Evolutionary conservation across 1,140 invertebrate genomes (phyloP), one percentile per base, ranked within the genome.

Genomic region (Parapsyche elsis): DNA sequence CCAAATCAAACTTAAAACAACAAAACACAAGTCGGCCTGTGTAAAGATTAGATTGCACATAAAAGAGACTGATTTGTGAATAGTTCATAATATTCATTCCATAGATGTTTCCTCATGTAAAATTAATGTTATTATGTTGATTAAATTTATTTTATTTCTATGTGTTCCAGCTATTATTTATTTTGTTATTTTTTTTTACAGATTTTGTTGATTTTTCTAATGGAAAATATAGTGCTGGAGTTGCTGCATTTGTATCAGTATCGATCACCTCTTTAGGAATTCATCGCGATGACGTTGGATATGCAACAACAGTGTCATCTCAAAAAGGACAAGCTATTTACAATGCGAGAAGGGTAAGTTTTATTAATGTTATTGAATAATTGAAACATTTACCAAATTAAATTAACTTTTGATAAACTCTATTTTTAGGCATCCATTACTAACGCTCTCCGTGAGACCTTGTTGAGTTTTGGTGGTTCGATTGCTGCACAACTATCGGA

Each of bases 251-350:
- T 82, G 87, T 89, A n/a, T 87, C 85, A 0, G 84, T 89, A 7
- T 85, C 85, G 5, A 86, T 89, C 16, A 89, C 87, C 78, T 86
- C 80, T 21, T 84, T 89, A 5, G 86, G 87, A 59, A 87, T 89
- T 26, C 86, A 87, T 67, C 81, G 88, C n/a, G 88, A 88, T 82
- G 88, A 89, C 80, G 84, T 89, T 10, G 88, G 88, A 4, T 89
- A 89, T 81, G 88, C 87, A 1, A 89, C 88, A 1, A 84, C 85
- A 5, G 30, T 85, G 0, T 85, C 85, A 0, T 46, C 79, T 19
- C 85, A 83, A 57, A 89, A 89, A 78, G 88, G 88, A 9, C 84
- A 85, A 4, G 87, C 88, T 45, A 88, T 89, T 64, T 87, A 88
- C 71, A 86, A 87, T 78, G 86, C 88, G 14, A 86, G 88, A 81